Percentiles rank a stretch among this genome's conserved stretches.
These are phyloP conservation scores for Carduelis carduelis DNA, from an alignment of 2,797 vertebrate species.

Conservation along the genomic window DNA sequence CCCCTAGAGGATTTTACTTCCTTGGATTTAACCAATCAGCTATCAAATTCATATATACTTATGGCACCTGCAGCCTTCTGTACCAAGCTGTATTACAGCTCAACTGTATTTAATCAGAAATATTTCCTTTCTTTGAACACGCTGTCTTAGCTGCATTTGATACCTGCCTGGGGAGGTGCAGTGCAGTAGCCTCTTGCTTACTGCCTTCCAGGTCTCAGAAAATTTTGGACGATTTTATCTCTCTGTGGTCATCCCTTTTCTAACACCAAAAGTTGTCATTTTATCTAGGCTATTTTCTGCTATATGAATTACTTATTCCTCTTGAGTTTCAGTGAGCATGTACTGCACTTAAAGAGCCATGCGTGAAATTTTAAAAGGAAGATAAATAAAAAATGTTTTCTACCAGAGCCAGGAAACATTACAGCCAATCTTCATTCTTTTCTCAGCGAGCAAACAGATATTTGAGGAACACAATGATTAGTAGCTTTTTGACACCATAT, in stretches of 20 bases:
- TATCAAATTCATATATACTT: not conserved
- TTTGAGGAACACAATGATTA: not conserved
- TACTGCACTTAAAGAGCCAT: not conserved
- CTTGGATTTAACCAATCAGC: not conserved
- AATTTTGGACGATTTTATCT: not conserved
- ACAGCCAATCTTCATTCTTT: not conserved
- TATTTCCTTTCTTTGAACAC: not conserved
- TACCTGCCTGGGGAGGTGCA: not conserved
- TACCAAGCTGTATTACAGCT: not conserved
- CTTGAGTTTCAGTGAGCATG: not conserved
- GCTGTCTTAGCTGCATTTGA: not conserved
- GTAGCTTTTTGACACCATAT: accelerated
- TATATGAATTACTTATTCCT: not conserved
- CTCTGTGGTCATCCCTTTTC: not conserved
- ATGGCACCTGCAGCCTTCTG: not conserved
- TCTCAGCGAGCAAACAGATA: not conserved
- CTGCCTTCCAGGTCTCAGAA: not conserved
- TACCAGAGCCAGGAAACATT: not conserved
- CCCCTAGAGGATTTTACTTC: not conserved
- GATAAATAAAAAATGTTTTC: not conserved
- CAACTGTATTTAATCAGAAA: not conserved
- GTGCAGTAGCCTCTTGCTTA: not conserved
- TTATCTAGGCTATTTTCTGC: not conserved
- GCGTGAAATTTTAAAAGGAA: not conserved
- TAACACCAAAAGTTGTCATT: not conserved